phyloP scores from a whole-genome alignment of 2,888 invertebrate species.

The Stenurella melanura region DNA sequence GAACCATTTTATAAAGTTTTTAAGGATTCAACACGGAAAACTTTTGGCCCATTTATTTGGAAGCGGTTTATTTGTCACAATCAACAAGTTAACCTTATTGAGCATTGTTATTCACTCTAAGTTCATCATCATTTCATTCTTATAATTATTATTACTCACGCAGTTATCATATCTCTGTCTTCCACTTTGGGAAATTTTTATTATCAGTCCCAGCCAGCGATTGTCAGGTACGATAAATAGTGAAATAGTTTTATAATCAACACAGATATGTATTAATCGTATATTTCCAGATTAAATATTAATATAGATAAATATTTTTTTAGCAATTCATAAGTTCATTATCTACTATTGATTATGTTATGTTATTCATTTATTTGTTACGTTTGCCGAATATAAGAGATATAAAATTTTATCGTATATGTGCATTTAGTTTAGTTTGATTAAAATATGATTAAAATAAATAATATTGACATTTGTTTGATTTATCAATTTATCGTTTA shows the following conservation, averaged over 20 bases:
- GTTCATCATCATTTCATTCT: background rate
- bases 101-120: no score
- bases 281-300: background rate
- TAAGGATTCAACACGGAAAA: no score
- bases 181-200: background rate
- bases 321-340: background rate
- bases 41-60: no score
- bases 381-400: conserved; percentile 14
- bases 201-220: conserved; percentile 2
- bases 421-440: conserved; percentile 24
- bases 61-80: no score
- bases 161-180: background rate
- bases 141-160: background rate
- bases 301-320: background rate
- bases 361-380: conserved; percentile 10
- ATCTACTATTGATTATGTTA: background rate
- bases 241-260: conserved; percentile 1
- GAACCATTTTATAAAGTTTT: no score
- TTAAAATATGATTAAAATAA: conserved; percentile 38
- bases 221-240: background rate
- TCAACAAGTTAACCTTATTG: background rate
- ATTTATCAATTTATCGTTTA: conserved; percentile 33
- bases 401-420: conserved; percentile 12
- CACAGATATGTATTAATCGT: background rate
- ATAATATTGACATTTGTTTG: conserved; percentile 30